Base-by-base conservation (phyloP, 2,888 invertebrate genomes). In the Meta bourneti region DNA sequence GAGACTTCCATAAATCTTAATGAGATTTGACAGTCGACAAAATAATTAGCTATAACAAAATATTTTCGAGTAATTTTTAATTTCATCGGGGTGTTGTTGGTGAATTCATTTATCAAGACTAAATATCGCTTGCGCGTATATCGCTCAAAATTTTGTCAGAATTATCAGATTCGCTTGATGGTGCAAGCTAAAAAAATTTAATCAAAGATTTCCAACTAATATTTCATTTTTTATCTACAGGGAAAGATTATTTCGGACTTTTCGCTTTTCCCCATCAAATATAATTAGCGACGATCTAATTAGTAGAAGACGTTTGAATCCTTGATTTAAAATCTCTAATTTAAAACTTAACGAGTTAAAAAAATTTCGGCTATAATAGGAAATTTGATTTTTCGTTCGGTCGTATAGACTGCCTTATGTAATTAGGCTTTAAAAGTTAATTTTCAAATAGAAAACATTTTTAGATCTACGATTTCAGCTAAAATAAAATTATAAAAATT, bases 21-120 rank as follows among this genome's bases (percentile, higher is more conserved):
- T 82, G n/a, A 34, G 49, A 54, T 88, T 88, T 81, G 88, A 89
- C 89, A 78, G 48, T 70, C 75, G 48, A 51, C 51, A 78, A 86
- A 89, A 89, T 89, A 89, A 89, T 89, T 89, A 89, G 82, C 69
- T 51, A 19, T 51, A 52, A 89, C 82, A 86, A 78, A 34, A 77
- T 70, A 48, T 61, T 61, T 84, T n/a, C 61, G 0, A 2, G 6
- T 11, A 11, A 7, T 74, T 74, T 70, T 78, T 78, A 16, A 6
- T 9, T 20, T 75, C 49, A 48, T n/a, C 5, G 0, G 34, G 19
- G 54, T 61, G 49, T 84, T 75, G n/a, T n/a, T n/a, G 34, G n/a
- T n/a, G 77, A 89, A 89, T 69, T 89, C 89, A 89, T 89, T 89
- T 89, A 89, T 89, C 89, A 89, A 82, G 49, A 77, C 70, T 89